Conservation (phyloP, 2,888 invertebrate species). For the Taenaris catops region DNA sequence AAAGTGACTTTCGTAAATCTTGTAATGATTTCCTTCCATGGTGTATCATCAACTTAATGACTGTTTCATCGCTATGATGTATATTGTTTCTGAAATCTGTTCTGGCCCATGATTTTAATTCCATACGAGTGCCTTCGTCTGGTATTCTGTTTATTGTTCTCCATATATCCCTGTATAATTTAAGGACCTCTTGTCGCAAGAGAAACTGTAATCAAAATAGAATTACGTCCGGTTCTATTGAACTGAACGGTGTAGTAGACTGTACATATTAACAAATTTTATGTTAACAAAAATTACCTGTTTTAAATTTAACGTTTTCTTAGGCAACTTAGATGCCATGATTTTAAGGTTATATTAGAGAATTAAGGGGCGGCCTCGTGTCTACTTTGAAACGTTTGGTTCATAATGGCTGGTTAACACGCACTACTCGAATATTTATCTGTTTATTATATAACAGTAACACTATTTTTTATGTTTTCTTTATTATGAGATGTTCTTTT, state of each 20-base stretch:
- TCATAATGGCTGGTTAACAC: no score
- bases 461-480: no score
- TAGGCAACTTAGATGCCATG: conserved; percentile 64
- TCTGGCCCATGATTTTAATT: conserved; percentile 86
- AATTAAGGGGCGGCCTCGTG: no score
- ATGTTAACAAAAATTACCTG: no score
- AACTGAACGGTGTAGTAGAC: background rate
- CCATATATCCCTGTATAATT: conserved; percentile 86
- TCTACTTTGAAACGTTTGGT: no score
- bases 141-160: conserved; percentile 83
- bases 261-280: no score
- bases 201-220: conserved; percentile 85
- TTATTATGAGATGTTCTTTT: no score
- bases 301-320: conserved; percentile 76
- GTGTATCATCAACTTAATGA: conserved; percentile 85
- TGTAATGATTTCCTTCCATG: conserved; percentile 85
- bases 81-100: conserved; percentile 86
- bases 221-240: background rate
- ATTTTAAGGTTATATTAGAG: conserved; percentile 8
- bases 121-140: conserved; percentile 80
- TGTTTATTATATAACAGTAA: no score
- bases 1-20: conserved; percentile 83
- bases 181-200: conserved; percentile 87
- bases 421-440: no score
- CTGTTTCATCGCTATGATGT: conserved; percentile 84